Evolutionary conservation across 2,797 vertebrate genomes (phyloP).

Genomic region (Paratrypauchen microcephalus): DNA sequence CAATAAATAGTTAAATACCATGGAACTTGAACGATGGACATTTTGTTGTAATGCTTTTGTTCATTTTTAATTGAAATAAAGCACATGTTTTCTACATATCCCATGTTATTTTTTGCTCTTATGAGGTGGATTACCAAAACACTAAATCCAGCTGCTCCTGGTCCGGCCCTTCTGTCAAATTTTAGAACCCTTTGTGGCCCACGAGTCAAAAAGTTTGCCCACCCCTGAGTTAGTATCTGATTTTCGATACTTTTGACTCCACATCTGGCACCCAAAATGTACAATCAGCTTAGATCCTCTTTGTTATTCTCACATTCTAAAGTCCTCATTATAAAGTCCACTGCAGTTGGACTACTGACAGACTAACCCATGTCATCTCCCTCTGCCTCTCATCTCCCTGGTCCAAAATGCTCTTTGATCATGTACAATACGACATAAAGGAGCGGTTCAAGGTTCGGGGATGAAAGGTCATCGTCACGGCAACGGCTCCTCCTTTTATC

Average conservation of each 20-base stretch:
- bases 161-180: too few species aligned
- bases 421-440: constrained; percentile 36
- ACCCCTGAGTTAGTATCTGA: too few species aligned
- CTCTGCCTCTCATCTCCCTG: constrained; percentile 43
- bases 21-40: too few species aligned
- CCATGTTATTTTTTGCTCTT: too few species aligned
- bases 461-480: constrained; percentile 29
- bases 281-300: background rate
- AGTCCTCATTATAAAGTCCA: background rate
- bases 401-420: constrained; percentile 57
- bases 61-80: too few species aligned
- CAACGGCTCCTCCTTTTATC: constrained; percentile 47
- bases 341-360: constrained; percentile 27
- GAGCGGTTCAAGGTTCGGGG: constrained; percentile 27
- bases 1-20: too few species aligned
- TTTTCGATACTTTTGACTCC: background rate
- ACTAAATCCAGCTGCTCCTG: too few species aligned
- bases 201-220: too few species aligned
- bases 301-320: background rate
- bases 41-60: too few species aligned
- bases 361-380: constrained; percentile 27
- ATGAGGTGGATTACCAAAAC: too few species aligned
- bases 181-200: too few species aligned
- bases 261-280: background rate
- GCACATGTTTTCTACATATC: too few species aligned